Conservation (phyloP, 2,797 vertebrate genomes). For the Halcyon smyrnensis region DNA sequence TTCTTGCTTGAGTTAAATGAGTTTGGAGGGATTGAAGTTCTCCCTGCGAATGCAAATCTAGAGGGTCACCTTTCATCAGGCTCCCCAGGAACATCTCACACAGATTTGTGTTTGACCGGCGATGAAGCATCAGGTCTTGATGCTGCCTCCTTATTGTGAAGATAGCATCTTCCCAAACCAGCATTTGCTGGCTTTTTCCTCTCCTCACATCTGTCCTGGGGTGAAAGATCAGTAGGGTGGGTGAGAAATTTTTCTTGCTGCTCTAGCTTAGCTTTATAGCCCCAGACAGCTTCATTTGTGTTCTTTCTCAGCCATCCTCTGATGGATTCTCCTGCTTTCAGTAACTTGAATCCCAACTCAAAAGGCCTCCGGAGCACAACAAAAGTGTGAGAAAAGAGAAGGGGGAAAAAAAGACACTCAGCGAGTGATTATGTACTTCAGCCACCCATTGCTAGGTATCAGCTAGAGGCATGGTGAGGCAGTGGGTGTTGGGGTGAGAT, state of each 20-base stretch:
- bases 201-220: background rate
- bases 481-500: background rate
- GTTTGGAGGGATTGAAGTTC: background rate
- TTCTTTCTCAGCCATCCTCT: background rate
- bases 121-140: rapidly evolving
- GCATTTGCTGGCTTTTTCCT: background rate
- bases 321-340: background rate
- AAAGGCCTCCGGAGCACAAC: background rate
- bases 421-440: background rate
- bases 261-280: background rate
- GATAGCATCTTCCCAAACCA: background rate
- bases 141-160: background rate
- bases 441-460: background rate
- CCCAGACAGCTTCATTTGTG: background rate
- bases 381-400: background rate
- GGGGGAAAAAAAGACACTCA: background rate
- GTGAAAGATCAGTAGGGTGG: background rate
- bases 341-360: background rate
- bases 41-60: background rate
- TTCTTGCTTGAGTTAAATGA: background rate
- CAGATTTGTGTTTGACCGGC: background rate
- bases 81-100: background rate
- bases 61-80: background rate
- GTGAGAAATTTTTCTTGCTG: background rate
- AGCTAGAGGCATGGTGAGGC: background rate